Conservation (phyloP, 53 echinoderm and acorn worm genomes). For the Paracentrotus lividus region DNA sequence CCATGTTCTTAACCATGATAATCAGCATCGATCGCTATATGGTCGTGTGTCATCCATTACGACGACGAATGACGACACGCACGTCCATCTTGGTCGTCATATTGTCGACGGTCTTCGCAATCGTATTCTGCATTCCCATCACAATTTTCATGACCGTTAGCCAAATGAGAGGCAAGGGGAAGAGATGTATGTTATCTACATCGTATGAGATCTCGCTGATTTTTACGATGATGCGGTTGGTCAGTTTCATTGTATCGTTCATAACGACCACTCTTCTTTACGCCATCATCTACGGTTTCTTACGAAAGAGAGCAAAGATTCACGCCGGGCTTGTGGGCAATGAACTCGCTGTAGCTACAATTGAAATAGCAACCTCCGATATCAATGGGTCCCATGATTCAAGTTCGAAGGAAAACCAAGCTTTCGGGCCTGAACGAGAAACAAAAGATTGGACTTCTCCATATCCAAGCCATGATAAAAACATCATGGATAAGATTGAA, state of each 20-base stretch:
- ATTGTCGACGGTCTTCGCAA: not conserved
- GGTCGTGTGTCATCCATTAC: constrained; percentile 31
- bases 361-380: not conserved
- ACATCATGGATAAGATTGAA: not conserved
- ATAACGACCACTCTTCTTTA: not conserved
- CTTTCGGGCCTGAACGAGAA: not conserved
- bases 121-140: not conserved
- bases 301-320: not conserved
- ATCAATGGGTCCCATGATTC: not conserved
- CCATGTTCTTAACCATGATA: constrained; percentile 3
- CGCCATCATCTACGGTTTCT: not conserved
- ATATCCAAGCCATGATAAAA: not conserved
- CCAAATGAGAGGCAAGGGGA: too few relatives aligned
- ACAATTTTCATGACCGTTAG: not conserved
- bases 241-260: not conserved
- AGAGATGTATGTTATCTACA: not conserved
- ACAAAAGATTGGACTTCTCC: not conserved
- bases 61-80: constrained; percentile 11
- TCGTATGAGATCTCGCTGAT: not conserved
- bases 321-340: not conserved
- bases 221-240: not conserved
- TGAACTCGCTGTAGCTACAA: not conserved
- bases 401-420: not conserved
- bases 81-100: not conserved
- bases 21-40: constrained; percentile 61